Conservation (phyloP, 2,797 vertebrate species). For the Mormyrops attenuatus region DNA sequence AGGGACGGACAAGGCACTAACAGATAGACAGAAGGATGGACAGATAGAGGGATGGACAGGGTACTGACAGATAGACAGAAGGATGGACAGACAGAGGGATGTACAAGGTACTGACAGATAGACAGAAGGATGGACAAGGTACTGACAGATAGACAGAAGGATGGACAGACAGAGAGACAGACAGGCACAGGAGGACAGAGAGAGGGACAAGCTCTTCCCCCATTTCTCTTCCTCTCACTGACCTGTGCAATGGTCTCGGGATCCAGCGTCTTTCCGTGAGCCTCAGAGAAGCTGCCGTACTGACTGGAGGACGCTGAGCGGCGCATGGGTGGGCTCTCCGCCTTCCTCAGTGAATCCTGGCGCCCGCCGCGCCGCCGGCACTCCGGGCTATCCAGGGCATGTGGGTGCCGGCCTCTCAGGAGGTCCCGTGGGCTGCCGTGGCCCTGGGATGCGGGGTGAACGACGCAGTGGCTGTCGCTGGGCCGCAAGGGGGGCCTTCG, state of each 20-base stretch:
- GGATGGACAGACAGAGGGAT: background rate
- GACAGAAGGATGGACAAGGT: background rate
- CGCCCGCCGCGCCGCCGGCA: conserved; percentile 82
- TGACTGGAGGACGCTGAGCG: conserved; percentile 95
- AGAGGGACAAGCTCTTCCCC: background rate
- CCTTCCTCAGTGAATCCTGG: conserved; percentile 89
- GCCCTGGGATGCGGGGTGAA: conserved; percentile 52
- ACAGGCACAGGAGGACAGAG: background rate
- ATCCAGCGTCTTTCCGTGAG: conserved; percentile 82
- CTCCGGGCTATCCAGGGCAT: conserved; percentile 83
- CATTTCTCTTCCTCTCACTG: background rate
- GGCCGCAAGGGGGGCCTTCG: conserved; percentile 80
- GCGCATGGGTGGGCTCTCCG: conserved; percentile 90
- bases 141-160: background rate
- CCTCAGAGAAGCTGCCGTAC: conserved; percentile 81
- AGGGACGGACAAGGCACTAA: background rate
- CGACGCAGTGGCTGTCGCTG: conserved; percentile 47
- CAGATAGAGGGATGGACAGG: background rate
- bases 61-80: background rate
- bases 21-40: background rate
- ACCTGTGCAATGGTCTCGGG: conserved; percentile 99
- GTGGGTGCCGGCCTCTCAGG: conserved; percentile 71
- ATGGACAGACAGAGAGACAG: background rate
- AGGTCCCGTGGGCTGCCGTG: conserved; percentile 76
- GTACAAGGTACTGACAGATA: background rate